Evolutionary conservation across 2,888 invertebrate species (phyloP).

Genomic region (Ochropacha duplaris): DNA sequence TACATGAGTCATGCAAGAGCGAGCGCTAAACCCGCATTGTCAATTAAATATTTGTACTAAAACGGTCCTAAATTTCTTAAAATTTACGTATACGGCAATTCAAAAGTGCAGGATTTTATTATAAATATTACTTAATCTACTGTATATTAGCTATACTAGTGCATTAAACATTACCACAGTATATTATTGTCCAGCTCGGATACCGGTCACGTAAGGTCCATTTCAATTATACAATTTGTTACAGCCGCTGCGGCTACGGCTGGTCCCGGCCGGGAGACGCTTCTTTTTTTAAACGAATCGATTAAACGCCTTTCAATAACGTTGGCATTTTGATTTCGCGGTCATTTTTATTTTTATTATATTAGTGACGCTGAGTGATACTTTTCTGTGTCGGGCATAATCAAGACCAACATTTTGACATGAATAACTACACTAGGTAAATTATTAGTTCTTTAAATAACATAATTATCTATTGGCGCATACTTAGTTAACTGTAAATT

Average conservation of each 20-base stretch:
- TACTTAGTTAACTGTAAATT: no score
- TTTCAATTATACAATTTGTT: slow-evolving; percentile 42
- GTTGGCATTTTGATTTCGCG: slow-evolving; percentile 31
- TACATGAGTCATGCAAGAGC: no score
- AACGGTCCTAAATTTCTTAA: no score
- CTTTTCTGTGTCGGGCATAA: not conserved
- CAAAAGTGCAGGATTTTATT: no score
- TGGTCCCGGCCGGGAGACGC: slow-evolving; percentile 9
- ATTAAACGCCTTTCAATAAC: slow-evolving; percentile 32
- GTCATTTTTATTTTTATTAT: slow-evolving; percentile 21
- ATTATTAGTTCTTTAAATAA: no score
- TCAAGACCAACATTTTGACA: not conserved
- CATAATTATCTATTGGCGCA: no score
- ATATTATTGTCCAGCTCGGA: not conserved
- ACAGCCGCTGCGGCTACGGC: slow-evolving; percentile 16
- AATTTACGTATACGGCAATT: no score
- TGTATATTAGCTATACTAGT: not conserved
- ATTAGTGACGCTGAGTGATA: not conserved
- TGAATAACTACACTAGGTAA: no score
- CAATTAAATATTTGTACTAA: no score
- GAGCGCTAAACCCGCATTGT: no score
- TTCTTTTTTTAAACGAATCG: slow-evolving; percentile 27
- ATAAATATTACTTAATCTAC: not conserved
- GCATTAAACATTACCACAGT: not conserved
- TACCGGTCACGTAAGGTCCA: slow-evolving; percentile 7